A percentile compares a stretch with the other conserved stretches of the same genome.
phyloP scores from a whole-genome alignment of 1,140 invertebrate species.

The Psix sp. region DNA sequence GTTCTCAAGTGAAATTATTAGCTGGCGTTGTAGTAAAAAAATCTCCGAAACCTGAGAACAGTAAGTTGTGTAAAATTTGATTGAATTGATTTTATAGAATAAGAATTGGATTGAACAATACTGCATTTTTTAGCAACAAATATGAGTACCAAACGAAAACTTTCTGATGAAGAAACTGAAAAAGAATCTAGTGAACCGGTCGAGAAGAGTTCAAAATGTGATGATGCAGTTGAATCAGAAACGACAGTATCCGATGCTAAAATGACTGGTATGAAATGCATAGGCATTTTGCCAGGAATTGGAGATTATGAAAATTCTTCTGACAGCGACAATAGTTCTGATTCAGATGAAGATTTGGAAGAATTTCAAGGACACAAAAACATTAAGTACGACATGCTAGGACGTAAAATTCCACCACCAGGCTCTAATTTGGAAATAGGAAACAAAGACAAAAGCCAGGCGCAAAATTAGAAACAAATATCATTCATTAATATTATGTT shows the following conservation, averaged over 20 bases:
- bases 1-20: constrained; percentile 79
- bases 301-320: constrained; percentile 85
- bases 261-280: constrained; percentile 78
- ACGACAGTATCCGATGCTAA: constrained; percentile 27
- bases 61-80: constrained; percentile 57
- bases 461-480: constrained; percentile 3
- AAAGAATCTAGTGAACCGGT: constrained; percentile 29
- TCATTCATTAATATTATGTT: constrained; percentile 7
- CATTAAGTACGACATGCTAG: constrained; percentile 78
- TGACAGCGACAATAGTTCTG: constrained; percentile 81
- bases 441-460: constrained; percentile 21
- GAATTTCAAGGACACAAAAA: constrained; percentile 52
- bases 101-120: not conserved
- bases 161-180: constrained; percentile 72
- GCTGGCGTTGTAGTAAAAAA: constrained; percentile 81
- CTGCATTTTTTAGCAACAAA: constrained; percentile 64
- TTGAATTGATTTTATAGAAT: not conserved
- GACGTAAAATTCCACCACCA: constrained; percentile 73
- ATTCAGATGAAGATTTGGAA: constrained; percentile 79
- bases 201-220: constrained; percentile 11
- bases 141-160: constrained; percentile 79
- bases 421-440: constrained; percentile 8
- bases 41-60: constrained; percentile 75
- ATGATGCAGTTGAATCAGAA: constrained; percentile 9
- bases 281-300: constrained; percentile 87